Percentiles rank a stretch among this genome's conserved stretches.
Evolutionary conservation across 2,113 vertebrate species (phyloP).

Genomic region (Oriolus oriolus): DNA sequence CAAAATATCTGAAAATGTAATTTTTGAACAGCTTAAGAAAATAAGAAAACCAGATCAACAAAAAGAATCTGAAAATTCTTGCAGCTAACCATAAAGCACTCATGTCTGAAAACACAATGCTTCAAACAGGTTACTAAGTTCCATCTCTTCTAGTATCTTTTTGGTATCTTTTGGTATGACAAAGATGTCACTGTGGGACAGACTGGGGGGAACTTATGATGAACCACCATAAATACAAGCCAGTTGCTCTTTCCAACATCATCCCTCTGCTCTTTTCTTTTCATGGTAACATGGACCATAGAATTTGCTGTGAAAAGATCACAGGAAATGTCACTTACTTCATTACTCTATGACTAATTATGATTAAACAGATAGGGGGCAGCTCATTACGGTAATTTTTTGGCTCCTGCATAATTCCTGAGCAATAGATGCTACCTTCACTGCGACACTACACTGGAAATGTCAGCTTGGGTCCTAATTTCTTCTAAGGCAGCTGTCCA

Average conservation of each 20-base stretch:
- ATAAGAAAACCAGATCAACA: not conserved
- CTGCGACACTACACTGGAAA: not conserved
- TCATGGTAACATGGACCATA: not conserved
- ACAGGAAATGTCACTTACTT: constrained; percentile 50
- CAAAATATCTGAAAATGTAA: not conserved
- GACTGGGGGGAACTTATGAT: not conserved
- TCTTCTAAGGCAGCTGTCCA: not conserved
- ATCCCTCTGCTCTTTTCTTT: constrained; percentile 3
- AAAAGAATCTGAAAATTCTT: not conserved
- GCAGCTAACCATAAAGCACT: not conserved
- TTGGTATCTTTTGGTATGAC: not conserved
- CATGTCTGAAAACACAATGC: not conserved
- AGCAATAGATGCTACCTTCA: not conserved
- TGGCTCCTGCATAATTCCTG: not conserved
- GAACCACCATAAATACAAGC: not conserved
- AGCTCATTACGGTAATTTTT: not conserved
- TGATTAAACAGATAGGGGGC: not conserved
- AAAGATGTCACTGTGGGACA: not conserved
- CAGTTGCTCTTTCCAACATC: not conserved
- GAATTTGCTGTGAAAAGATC: constrained; percentile 29
- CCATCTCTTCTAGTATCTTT: not conserved
- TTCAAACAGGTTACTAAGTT: not conserved
- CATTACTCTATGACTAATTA: constrained; percentile 53
- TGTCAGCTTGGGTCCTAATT: not conserved
- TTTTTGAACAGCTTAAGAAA: not conserved